Conservation (phyloP, 2,797 vertebrate species). For the Sylvia borin region DNA sequence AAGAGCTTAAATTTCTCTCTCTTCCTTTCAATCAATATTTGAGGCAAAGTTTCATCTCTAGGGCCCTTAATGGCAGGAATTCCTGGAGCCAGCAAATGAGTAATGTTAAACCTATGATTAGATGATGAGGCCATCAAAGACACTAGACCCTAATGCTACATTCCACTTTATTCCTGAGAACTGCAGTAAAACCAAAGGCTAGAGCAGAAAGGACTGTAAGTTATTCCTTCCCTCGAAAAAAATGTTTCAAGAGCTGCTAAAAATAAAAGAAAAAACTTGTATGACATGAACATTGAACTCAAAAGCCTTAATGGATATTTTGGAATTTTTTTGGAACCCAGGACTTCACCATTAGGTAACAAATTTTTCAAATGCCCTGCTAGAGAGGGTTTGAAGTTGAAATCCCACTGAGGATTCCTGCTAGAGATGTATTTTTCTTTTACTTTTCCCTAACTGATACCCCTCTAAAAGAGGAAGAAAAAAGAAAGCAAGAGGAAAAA, state of each 20-base stretch:
- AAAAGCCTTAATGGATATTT: slow-evolving; percentile 41
- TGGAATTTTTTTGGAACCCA: slow-evolving; percentile 69
- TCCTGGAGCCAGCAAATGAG: slow-evolving; percentile 89
- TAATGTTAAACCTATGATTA: slow-evolving; percentile 92
- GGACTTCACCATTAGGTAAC: slow-evolving; percentile 71
- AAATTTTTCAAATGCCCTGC: slow-evolving; percentile 72
- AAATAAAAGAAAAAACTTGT: background rate
- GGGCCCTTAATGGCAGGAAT: slow-evolving; percentile 94
- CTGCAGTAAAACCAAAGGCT: slow-evolving; percentile 81
- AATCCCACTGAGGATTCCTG: slow-evolving; percentile 72
- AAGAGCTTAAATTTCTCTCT: slow-evolving; percentile 87
- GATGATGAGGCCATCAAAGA: slow-evolving; percentile 85
- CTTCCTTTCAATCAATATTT: slow-evolving; percentile 92
- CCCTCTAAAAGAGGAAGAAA: slow-evolving; percentile 46
- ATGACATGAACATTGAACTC: slow-evolving; percentile 54
- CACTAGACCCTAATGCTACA: slow-evolving; percentile 82
- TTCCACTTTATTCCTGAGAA: slow-evolving; percentile 79
- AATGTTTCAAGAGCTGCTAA: slow-evolving; percentile 70
- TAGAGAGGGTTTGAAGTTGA: slow-evolving; percentile 74
- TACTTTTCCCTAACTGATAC: slow-evolving; percentile 47
- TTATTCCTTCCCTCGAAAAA: slow-evolving; percentile 60
- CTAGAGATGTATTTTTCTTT: slow-evolving; percentile 72
- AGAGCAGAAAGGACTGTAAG: slow-evolving; percentile 70
- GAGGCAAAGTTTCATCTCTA: slow-evolving; percentile 93
- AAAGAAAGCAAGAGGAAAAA: background rate